Evolutionary conservation across 2,888 invertebrate genomes (phyloP).

Genomic region (Mycalesis mineus): DNA sequence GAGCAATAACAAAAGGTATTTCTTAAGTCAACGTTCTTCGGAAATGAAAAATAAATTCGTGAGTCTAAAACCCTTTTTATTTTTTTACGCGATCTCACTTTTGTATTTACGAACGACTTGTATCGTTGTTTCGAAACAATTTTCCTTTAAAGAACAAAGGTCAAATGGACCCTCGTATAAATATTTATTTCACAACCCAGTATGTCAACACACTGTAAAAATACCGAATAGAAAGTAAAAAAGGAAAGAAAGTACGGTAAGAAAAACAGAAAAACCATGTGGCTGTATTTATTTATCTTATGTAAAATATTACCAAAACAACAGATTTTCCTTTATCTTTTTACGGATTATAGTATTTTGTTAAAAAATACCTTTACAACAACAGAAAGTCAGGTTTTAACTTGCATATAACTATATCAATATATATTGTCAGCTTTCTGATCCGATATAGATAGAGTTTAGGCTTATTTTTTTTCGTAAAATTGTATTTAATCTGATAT

Average conservation of each 20-base stretch:
- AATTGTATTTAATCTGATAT: no score
- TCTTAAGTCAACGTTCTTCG: not conserved
- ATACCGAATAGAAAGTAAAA: not conserved
- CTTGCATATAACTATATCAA: no score
- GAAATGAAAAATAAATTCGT: not conserved
- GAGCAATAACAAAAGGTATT: not conserved
- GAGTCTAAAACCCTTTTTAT: not conserved
- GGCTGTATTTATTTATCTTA: not conserved
- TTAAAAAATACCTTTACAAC: no score
- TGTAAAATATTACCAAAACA: not conserved
- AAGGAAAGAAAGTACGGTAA: not conserved
- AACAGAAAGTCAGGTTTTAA: no score
- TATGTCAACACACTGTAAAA: not conserved
- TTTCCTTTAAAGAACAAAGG: constrained; percentile 25
- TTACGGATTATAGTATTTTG: no score
- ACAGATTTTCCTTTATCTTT: not conserved
- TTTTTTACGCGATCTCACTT: constrained; percentile 5
- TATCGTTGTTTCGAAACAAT: constrained; percentile 23
- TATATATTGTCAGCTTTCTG: no score
- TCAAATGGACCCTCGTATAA: constrained; percentile 20
- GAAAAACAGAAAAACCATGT: not conserved
- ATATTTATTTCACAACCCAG: constrained; percentile 18
- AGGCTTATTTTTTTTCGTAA: no score
- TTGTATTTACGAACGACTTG: constrained; percentile 18
- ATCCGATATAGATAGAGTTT: no score